Conservation (phyloP, 2,797 vertebrate genomes). For the Crossoptilon crossoptilon region DNA sequence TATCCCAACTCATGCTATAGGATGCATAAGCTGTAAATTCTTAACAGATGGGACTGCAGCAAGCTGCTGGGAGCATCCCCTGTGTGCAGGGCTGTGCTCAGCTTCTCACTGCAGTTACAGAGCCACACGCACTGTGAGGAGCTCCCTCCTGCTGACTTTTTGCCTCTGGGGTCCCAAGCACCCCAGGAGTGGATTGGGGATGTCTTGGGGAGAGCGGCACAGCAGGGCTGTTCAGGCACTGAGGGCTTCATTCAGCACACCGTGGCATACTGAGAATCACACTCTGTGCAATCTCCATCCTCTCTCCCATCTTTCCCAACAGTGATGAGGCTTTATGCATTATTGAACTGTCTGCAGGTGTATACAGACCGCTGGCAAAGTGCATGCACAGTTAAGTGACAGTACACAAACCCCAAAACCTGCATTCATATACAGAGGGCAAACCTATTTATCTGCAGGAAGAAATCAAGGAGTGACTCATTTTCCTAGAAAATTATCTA, state of each 20-base stretch:
- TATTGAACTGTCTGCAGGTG: fast-evolving
- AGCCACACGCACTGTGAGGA: fast-evolving
- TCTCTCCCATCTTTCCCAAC: background rate
- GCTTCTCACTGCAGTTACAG: background rate
- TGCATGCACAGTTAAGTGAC: fast-evolving
- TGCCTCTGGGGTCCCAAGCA: fast-evolving
- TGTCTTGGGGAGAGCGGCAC: fast-evolving
- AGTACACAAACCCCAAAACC: fast-evolving
- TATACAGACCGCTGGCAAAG: fast-evolving
- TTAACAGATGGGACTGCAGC: constrained; percentile 56
- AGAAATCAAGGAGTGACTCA: background rate
- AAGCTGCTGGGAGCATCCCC: constrained; percentile 51
- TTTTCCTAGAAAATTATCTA: background rate
- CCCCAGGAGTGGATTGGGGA: background rate
- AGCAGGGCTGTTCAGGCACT: background rate
- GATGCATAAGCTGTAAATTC: constrained; percentile 26
- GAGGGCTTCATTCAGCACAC: fast-evolving
- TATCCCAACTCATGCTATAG: background rate
- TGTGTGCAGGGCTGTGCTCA: background rate
- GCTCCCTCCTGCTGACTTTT: background rate
- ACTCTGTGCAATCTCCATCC: background rate
- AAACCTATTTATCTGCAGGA: background rate
- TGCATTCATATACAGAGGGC: background rate
- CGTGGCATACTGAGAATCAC: fast-evolving
- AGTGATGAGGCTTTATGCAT: background rate